A percentile compares a stretch with the other conserved stretches of the same genome.
phyloP scores from a whole-genome alignment of 2,113 vertebrate species.

The mouse (Mus musculus) region DNA sequence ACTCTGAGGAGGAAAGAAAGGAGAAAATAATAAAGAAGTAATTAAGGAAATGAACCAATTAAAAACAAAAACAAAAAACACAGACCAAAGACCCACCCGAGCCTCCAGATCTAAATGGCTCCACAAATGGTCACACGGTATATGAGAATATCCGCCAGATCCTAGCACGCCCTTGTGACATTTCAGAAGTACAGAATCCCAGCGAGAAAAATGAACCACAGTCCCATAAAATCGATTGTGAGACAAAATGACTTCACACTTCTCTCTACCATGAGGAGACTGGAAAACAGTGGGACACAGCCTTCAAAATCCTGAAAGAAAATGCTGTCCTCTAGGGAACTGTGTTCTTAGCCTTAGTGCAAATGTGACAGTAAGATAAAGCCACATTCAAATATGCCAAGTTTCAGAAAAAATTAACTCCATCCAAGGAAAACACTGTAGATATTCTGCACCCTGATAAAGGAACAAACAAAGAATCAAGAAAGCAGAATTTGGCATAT shows the following conservation, averaged over 20 bases:
- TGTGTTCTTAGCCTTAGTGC: background rate
- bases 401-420: background rate
- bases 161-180: background rate
- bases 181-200: conserved; percentile 9
- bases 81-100: background rate
- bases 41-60: conserved; percentile 20
- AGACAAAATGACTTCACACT: background rate
- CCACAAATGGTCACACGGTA: background rate
- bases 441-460: background rate
- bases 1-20: background rate
- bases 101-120: background rate
- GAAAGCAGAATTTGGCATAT: background rate
- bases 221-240: background rate
- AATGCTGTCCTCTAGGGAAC: background rate
- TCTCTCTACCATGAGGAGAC: background rate
- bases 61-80: background rate
- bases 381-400: background rate
- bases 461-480: background rate
- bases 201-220: background rate
- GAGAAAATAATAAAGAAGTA: conserved; percentile 26
- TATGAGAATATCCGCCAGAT: background rate
- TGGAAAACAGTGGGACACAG: background rate
- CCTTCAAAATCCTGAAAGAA: background rate
- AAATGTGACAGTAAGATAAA: background rate
- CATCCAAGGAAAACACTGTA: background rate